These are phyloP conservation scores for Cotesia chilonis DNA, from an alignment of 1,140 invertebrate genomes.

Conservation along the genomic window DNA sequence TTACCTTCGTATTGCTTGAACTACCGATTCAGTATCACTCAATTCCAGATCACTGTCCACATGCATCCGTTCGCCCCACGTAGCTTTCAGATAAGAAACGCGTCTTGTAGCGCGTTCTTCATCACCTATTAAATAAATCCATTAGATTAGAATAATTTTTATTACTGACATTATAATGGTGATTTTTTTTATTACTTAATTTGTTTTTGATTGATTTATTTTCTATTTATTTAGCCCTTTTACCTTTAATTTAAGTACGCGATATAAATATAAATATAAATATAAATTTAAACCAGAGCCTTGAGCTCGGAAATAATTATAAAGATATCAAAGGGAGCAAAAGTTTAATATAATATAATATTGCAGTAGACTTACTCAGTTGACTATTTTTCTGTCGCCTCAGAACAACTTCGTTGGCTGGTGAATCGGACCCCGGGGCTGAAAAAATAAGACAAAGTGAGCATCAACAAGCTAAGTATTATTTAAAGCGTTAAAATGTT, in stretches of 20 bases:
- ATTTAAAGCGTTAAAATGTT: neutral
- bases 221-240: neutral
- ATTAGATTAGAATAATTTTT: constrained; percentile 24
- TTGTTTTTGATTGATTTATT: too few species aligned
- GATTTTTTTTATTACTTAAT: too few species aligned
- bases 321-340: neutral
- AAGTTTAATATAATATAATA: neutral
- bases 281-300: neutral
- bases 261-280: neutral
- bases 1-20: constrained; percentile 71
- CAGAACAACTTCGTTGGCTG: constrained; percentile 67
- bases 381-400: constrained; percentile 70
- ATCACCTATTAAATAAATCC: constrained; percentile 67
- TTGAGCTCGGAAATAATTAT: constrained; percentile 29
- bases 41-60: constrained; percentile 74
- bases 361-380: constrained; percentile 49
- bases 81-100: constrained; percentile 91
- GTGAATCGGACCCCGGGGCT: constrained; percentile 45
- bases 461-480: constrained; percentile 19
- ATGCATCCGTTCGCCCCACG: constrained; percentile 75
- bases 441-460: constrained; percentile 41
- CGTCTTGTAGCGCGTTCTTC: constrained; percentile 85
- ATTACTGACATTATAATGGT: constrained; percentile 30
- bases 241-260: constrained; percentile 9
- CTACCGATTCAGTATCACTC: constrained; percentile 71